Evolutionary conservation across 1,140 invertebrate species (phyloP).

Genomic region (Ditylenchus dipsaci): DNA sequence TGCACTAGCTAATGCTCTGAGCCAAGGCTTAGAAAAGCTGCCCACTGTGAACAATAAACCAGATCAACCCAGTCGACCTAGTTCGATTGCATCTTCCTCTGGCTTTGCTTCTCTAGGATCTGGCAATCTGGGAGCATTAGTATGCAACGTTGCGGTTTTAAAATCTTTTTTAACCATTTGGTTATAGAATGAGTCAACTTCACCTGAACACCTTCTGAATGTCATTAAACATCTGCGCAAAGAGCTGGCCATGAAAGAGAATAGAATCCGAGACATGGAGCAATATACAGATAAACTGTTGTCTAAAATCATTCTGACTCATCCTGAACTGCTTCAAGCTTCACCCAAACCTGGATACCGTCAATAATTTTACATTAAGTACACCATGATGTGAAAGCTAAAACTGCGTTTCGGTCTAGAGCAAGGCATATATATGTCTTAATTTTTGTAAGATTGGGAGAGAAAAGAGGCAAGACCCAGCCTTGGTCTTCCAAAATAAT

Average conservation of each 20-base stretch:
- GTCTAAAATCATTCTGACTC: slow-evolving; percentile 15
- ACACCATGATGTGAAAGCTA: too few species aligned
- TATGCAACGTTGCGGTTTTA: not conserved
- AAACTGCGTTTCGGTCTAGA: too few species aligned
- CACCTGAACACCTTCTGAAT: slow-evolving; percentile 34
- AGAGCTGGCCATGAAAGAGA: slow-evolving; percentile 29
- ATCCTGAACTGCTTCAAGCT: slow-evolving; percentile 28
- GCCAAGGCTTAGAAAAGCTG: not conserved
- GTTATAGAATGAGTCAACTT: slow-evolving; percentile 33
- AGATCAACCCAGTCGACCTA: slow-evolving; percentile 9
- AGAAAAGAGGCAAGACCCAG: too few species aligned
- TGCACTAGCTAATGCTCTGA: too few species aligned
- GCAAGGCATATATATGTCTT: too few species aligned
- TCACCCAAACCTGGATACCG: slow-evolving; percentile 1
- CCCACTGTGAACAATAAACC: not conserved
- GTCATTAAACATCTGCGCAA: slow-evolving; percentile 38
- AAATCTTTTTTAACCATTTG: not conserved
- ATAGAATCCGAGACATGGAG: slow-evolving; percentile 38
- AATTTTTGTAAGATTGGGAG: too few species aligned
- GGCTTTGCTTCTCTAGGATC: slow-evolving; percentile 36
- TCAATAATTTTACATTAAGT: too few species aligned
- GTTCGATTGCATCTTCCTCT: slow-evolving; percentile 38
- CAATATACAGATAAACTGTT: slow-evolving; percentile 31
- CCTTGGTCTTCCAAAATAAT: too few species aligned
- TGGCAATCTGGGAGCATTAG: slow-evolving; percentile 21